phyloP scores from a whole-genome alignment of 2,113 vertebrate species.

The Talpa occidentalis region DNA sequence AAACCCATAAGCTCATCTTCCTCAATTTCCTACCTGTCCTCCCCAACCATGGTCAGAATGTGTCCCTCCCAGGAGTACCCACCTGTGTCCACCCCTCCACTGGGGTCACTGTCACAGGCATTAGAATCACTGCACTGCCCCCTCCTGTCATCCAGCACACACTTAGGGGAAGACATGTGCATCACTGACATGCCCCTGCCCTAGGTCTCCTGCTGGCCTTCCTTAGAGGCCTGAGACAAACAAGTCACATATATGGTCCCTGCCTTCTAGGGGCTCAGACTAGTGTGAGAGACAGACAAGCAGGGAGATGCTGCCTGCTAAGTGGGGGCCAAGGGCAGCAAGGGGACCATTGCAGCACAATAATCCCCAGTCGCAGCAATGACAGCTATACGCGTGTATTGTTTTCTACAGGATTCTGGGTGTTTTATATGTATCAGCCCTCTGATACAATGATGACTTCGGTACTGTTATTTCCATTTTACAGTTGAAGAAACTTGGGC shows the following conservation, averaged over 20 bases:
- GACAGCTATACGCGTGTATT: neutral
- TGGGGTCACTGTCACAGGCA: neutral
- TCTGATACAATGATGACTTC: neutral
- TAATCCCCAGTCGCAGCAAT: neutral
- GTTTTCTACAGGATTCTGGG: neutral
- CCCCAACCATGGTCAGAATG: neutral
- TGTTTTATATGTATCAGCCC: neutral
- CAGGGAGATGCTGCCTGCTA: neutral
- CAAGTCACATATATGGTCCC: neutral
- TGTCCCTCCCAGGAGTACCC: neutral
- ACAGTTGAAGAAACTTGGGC: neutral
- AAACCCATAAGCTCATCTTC: neutral
- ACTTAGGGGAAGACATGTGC: neutral
- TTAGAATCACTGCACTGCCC: neutral
- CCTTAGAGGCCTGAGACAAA: neutral
- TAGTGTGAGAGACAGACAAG: neutral
- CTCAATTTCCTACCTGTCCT: neutral
- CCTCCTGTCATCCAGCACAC: neutral
- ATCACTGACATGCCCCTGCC: neutral
- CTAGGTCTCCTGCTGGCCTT: neutral
- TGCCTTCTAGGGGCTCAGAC: neutral
- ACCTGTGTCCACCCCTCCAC: too few species aligned
- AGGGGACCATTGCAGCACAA: neutral
- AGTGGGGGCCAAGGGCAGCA: neutral
- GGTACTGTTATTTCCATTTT: neutral